phyloP scores from a whole-genome alignment of 1,140 invertebrate genomes.

The Apis cerana region DNA sequence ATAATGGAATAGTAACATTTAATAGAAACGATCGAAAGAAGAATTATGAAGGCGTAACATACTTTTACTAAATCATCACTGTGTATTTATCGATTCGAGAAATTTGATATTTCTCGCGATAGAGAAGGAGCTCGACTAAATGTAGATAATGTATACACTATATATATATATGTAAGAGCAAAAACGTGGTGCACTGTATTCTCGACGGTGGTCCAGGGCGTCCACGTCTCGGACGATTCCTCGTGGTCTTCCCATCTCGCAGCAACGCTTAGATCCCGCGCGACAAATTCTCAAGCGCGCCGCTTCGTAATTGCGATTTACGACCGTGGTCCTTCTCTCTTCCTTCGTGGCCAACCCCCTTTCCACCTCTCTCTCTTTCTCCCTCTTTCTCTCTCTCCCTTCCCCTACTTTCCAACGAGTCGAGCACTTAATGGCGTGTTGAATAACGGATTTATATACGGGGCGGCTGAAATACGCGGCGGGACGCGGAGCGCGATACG shows the following conservation, averaged over 20 bases:
- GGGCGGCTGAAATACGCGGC: slow-evolving; percentile 73
- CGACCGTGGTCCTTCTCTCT: slow-evolving; percentile 60
- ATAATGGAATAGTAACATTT: too few relatives aligned
- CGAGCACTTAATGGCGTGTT: slow-evolving; percentile 80
- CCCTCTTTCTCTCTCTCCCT: slow-evolving; percentile 17
- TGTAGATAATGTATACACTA: background rate
- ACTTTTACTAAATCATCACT: background rate
- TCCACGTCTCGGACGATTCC: slow-evolving; percentile 45
- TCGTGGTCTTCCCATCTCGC: slow-evolving; percentile 51
- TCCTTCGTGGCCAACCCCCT: background rate
- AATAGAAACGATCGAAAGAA: background rate
- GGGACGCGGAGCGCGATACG: slow-evolving; percentile 58
- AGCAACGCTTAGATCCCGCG: slow-evolving; percentile 76
- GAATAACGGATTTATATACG: slow-evolving; percentile 81
- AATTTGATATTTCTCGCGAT: slow-evolving; percentile 33
- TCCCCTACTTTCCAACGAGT: slow-evolving; percentile 68
- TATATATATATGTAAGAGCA: background rate
- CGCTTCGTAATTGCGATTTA: slow-evolving; percentile 81
- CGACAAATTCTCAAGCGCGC: slow-evolving; percentile 79
- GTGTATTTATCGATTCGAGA: background rate
- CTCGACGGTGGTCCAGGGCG: slow-evolving; percentile 65
- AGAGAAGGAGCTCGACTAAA: background rate
- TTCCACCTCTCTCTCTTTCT: background rate
- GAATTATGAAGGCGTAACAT: background rate
- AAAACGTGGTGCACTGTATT: slow-evolving; percentile 51